Percentiles rank a stretch among this genome's conserved stretches.
phyloP scores from a whole-genome alignment of 2,113 vertebrate genomes.

The Morphnarchus princeps region DNA sequence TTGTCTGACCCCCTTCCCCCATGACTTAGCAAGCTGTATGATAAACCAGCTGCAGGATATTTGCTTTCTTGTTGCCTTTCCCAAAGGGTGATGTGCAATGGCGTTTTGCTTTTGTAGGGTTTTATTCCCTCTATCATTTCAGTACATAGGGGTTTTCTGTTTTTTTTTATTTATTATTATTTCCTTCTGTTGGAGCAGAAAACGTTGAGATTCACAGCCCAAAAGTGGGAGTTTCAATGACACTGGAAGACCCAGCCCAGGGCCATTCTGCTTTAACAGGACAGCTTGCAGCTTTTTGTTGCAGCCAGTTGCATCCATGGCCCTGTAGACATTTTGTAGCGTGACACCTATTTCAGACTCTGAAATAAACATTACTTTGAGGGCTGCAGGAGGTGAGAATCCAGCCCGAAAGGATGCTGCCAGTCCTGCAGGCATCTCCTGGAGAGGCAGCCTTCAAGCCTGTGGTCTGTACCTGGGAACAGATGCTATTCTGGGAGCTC shows the following conservation, averaged over 20 bases:
- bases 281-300: neutral
- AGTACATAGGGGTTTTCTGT: too few species aligned
- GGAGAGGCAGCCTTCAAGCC: neutral
- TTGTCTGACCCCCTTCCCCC: neutral
- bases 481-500: neutral
- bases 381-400: neutral
- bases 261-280: too few species aligned
- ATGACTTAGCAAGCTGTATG: rapidly evolving
- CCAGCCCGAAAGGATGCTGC: neutral
- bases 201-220: neutral
- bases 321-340: neutral
- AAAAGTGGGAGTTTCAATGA: neutral
- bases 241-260: neutral
- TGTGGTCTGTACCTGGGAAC: neutral
- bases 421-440: rapidly evolving
- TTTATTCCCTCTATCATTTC: neutral
- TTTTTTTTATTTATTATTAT: neutral
- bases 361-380: neutral
- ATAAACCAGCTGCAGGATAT: neutral
- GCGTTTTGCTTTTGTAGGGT: neutral
- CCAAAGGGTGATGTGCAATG: rapidly evolving
- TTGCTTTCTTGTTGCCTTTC: neutral
- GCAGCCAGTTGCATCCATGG: neutral
- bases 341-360: rapidly evolving
- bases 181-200: neutral